Conservation (phyloP, 2,113 vertebrate genomes). For the Oryzias woworae region DNA sequence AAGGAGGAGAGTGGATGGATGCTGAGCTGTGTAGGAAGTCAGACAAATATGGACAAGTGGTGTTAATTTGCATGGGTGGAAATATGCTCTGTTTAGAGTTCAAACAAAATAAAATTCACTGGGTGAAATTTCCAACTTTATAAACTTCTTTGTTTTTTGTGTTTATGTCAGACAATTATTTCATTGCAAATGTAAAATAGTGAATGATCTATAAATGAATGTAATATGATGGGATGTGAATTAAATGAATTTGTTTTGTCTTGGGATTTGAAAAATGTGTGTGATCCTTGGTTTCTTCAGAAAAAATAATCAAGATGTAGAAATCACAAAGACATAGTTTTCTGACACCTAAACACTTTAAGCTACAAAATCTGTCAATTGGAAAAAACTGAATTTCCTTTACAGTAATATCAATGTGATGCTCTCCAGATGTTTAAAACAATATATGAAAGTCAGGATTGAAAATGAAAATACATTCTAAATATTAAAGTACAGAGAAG, state of each 20-base stretch:
- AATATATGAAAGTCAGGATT: too few relatives aligned
- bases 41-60: too few relatives aligned
- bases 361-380: too few relatives aligned
- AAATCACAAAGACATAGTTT: constrained; percentile 4
- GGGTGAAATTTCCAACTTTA: neutral
- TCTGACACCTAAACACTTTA: neutral
- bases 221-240: constrained; percentile 4
- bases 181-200: neutral
- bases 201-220: neutral
- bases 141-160: neutral
- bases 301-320: neutral
- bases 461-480: too few relatives aligned
- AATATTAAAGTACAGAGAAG: too few relatives aligned
- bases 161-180: neutral
- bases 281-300: constrained; percentile 11
- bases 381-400: too few relatives aligned
- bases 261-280: constrained; percentile 10
- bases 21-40: too few relatives aligned
- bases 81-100: neutral
- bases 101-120: neutral
- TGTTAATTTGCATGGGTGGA: too few relatives aligned
- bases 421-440: too few relatives aligned
- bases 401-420: too few relatives aligned
- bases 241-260: constrained; percentile 4
- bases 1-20: too few relatives aligned